These are phyloP conservation scores for Oscheius sp. DNA, from an alignment of 1,140 invertebrate species.

Conservation along the genomic window DNA sequence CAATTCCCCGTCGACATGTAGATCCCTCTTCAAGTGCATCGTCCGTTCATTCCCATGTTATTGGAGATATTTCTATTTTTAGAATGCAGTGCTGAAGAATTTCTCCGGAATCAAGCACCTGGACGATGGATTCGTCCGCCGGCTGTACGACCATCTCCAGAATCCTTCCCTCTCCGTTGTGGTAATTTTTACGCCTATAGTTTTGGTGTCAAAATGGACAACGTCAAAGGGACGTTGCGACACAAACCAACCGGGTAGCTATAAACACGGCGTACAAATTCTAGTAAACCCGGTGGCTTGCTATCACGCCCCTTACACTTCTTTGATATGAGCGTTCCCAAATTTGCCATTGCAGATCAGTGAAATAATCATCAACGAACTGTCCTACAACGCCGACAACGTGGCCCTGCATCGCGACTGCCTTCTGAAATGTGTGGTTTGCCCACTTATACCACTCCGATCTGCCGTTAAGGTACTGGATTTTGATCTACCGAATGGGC, in stretches of 20 bases:
- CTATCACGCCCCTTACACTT: too few species aligned
- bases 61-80: neutral
- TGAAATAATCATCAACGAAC: neutral
- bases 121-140: neutral
- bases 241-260: too few species aligned
- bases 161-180: neutral
- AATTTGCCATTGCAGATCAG: neutral
- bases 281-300: too few species aligned
- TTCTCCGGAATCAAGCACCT: neutral
- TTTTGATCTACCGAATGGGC: too few species aligned
- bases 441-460: neutral
- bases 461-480: neutral
- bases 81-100: neutral
- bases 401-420: neutral
- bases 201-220: too few species aligned
- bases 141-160: neutral
- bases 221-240: too few species aligned
- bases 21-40: slow-evolving; percentile 13
- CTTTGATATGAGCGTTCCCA: too few species aligned
- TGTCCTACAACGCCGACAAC: neutral
- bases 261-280: too few species aligned
- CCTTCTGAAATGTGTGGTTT: neutral
- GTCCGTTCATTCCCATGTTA: neutral
- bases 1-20: slow-evolving; percentile 5
- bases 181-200: neutral